Base-by-base conservation (phyloP, 2,888 invertebrate genomes). In the Norana najaformis region DNA sequence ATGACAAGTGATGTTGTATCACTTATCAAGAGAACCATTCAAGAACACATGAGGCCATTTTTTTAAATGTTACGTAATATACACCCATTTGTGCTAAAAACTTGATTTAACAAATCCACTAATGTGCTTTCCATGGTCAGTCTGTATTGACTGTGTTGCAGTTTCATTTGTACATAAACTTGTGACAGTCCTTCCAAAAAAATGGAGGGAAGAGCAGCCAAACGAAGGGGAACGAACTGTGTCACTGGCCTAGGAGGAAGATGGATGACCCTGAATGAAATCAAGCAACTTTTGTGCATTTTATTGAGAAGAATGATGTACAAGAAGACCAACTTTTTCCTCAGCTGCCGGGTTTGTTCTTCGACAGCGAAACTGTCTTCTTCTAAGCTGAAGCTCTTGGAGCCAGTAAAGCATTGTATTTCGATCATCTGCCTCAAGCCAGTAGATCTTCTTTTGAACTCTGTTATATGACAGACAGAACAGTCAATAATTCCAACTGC, bases 371-470 rank as follows among this genome's bases (percentile, higher is more conserved):
- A 93, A 94, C 69, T 93, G 93, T 92, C 94, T 92, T 88, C 95
- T 91, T 89, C 94, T 94, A 69, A 92, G 93, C 92, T 95, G 95
- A 37, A 95, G 92, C 89, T 95, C 94, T 92, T 95, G 95, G 69
- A 95, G 92, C 95, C 95, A 95, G 91, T 93, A 94, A 91, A 95
- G 93, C 93, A 95, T 94, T 16, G 94, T 93, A 83, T 94, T 93
- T 88, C 94, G 90, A 90, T 94, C 94, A 2, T 93, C 93, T 8
- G 95, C 95, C 92, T 95, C 95, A 88, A 95, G 92, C 39, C 93
- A 92, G 90, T 93, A 93, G 83, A 93, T 93, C 90, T 94, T 94
- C 20, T 93, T 85, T 20, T 85, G 35, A 35, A 85, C 85, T 37
- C 85, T 85, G 69, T 69, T 16, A 23, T 69, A 69, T n/a, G n/a